These are phyloP conservation scores for Penaeus vannamei DNA, from an alignment of 1,140 invertebrate genomes.

Conservation along the genomic window DNA sequence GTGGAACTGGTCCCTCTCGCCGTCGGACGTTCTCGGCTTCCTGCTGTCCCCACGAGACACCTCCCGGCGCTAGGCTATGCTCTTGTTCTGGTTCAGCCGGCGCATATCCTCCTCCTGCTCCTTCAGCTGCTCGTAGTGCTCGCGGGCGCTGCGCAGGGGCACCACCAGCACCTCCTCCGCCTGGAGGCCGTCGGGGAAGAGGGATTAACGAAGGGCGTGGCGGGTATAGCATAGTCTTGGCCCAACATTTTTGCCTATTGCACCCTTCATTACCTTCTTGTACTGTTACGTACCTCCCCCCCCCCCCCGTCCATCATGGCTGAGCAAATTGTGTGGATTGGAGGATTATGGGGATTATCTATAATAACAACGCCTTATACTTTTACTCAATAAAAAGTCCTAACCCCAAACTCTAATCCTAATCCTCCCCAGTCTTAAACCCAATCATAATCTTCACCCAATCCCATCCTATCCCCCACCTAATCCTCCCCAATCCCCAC, in stretches of 20 bases:
- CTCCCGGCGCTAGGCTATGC: not conserved
- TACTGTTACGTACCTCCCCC: no score
- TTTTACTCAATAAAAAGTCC: no score
- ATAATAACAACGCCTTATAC: no score
- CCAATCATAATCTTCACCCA: no score
- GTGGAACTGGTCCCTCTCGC: not conserved
- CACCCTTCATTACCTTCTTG: no score
- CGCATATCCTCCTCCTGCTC: conserved; percentile 72
- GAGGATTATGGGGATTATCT: no score
- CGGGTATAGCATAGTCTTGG: not conserved
- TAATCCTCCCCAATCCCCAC: no score
- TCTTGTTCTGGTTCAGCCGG: conserved; percentile 14
- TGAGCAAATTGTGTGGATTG: no score
- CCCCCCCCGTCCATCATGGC: no score
- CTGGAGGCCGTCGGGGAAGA: not conserved
- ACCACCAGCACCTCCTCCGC: conserved; percentile 77
- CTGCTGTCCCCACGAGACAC: not conserved
- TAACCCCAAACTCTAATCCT: no score
- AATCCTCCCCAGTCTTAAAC: no score
- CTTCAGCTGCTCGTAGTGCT: conserved; percentile 79
- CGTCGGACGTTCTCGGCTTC: not conserved
- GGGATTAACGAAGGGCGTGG: not conserved
- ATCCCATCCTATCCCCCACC: no score
- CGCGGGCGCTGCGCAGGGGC: conserved; percentile 78
- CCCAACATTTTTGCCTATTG: not conserved